Evolutionary conservation across 2,113 vertebrate genomes (phyloP).

Genomic region (Tonatia bakeri): DNA sequence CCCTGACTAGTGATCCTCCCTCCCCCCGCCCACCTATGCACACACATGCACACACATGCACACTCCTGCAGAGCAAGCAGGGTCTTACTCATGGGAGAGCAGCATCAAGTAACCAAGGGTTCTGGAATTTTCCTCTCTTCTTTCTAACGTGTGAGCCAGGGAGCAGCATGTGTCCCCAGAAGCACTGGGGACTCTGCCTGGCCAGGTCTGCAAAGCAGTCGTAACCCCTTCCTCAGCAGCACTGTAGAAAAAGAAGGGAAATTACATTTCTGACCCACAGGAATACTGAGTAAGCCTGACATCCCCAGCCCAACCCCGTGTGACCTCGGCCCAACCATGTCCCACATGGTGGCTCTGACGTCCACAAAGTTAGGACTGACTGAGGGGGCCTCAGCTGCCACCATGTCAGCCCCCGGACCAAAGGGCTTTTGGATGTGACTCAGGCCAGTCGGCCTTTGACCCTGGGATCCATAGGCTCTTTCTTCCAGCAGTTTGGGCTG

Average conservation of each 20-base stretch:
- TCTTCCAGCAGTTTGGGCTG: no score
- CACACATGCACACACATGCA: not conserved
- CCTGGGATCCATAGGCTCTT: not conserved
- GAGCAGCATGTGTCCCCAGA: not conserved
- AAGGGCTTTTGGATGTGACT: no score
- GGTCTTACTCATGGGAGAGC: not conserved
- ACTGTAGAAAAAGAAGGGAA: not conserved
- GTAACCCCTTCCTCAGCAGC: not conserved
- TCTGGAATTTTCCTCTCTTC: not conserved
- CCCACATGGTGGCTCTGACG: not conserved
- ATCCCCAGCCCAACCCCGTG: rapidly evolving
- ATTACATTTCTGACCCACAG: not conserved
- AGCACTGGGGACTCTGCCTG: rapidly evolving
- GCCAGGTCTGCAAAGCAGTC: not conserved
- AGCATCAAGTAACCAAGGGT: not conserved
- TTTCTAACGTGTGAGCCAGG: not conserved
- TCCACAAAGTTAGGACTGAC: not conserved
- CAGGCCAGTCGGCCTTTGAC: not conserved
- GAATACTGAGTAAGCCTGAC: not conserved
- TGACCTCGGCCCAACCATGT: not conserved
- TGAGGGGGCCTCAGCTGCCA: not conserved
- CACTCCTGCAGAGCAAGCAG: not conserved
- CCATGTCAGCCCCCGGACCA: not conserved
- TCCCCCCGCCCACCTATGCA: rapidly evolving
- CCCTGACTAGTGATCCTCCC: not conserved